Conservation (phyloP, 2,888 invertebrate species). For the Rhodophaea formosa region DNA sequence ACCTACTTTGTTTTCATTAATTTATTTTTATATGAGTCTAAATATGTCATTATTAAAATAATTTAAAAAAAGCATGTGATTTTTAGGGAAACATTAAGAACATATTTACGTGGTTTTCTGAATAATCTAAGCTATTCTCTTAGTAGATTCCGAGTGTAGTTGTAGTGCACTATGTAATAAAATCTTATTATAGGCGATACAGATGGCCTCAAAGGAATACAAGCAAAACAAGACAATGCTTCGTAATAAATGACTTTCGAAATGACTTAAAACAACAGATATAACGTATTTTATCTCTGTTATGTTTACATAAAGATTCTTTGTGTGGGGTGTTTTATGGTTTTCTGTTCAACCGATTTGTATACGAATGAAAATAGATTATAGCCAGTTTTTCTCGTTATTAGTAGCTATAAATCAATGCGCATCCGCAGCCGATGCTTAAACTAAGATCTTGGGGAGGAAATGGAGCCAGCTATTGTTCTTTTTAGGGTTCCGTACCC, state of each 20-base stretch:
- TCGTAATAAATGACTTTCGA: slow-evolving; percentile 71
- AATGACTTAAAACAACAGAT: slow-evolving; percentile 79
- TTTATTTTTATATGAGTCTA: too few species aligned
- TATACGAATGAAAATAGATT: slow-evolving; percentile 80
- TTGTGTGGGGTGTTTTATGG: slow-evolving; percentile 80
- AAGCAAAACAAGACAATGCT: slow-evolving; percentile 55
- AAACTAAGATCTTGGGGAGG: slow-evolving; percentile 66
- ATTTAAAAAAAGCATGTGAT: too few species aligned
- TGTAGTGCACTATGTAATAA: slow-evolving; percentile 35
- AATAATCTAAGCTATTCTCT: too few species aligned
- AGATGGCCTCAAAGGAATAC: slow-evolving; percentile 39
- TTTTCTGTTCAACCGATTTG: slow-evolving; percentile 80
- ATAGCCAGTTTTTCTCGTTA: slow-evolving; percentile 79
- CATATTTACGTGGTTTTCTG: too few species aligned
- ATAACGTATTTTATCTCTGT: slow-evolving; percentile 76
- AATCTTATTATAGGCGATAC: slow-evolving; percentile 51
- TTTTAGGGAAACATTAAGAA: too few species aligned
- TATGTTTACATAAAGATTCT: slow-evolving; percentile 80
- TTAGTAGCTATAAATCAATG: slow-evolving; percentile 78
- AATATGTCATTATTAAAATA: too few species aligned
- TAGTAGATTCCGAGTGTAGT: background rate
- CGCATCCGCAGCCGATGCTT: slow-evolving; percentile 68
- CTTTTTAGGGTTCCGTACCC: slow-evolving; percentile 21
- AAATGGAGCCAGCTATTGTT: slow-evolving; percentile 32
- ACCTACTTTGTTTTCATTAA: too few species aligned